These are phyloP conservation scores for Microtus oregoni DNA, from an alignment of 2,113 vertebrate genomes.

Conservation along the genomic window DNA sequence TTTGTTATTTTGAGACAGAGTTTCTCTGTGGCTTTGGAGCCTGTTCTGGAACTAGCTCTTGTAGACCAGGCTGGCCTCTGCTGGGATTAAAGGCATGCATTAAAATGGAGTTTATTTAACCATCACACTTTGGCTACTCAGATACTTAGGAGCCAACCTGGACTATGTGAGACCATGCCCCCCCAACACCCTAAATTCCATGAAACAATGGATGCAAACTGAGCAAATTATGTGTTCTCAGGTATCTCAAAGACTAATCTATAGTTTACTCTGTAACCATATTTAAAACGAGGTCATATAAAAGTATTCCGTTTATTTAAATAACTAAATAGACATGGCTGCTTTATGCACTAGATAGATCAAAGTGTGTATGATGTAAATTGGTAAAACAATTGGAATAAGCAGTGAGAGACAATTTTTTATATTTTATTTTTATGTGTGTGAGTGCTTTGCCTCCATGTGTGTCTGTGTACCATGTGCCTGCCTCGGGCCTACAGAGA, in stretches of 20 bases:
- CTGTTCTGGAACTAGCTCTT: too few species aligned
- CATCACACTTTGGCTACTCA: not conserved
- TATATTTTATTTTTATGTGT: not conserved
- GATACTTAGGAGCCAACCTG: not conserved
- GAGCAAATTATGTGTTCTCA: not conserved
- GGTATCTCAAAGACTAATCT: not conserved
- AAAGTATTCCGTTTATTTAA: slow-evolving; percentile 31
- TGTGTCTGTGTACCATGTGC: not conserved
- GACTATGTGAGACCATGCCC: not conserved
- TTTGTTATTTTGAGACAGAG: too few species aligned
- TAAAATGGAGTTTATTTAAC: not conserved
- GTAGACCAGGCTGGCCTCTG: too few species aligned
- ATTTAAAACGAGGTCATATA: slow-evolving; percentile 10
- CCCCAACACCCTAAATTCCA: not conserved
- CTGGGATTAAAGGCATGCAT: too few species aligned
- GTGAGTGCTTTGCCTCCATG: not conserved
- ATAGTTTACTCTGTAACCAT: not conserved
- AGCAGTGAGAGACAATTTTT: not conserved
- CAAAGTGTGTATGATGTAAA: slow-evolving; percentile 5
- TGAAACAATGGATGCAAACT: not conserved
- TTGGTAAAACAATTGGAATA: slow-evolving; percentile 6
- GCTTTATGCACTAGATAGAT: not conserved
- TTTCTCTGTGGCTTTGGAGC: too few species aligned
- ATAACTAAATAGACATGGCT: not conserved
- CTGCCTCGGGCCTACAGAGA: not conserved